Conservation (phyloP, 1,140 invertebrate genomes). For the Hydropsyche tenuis region DNA sequence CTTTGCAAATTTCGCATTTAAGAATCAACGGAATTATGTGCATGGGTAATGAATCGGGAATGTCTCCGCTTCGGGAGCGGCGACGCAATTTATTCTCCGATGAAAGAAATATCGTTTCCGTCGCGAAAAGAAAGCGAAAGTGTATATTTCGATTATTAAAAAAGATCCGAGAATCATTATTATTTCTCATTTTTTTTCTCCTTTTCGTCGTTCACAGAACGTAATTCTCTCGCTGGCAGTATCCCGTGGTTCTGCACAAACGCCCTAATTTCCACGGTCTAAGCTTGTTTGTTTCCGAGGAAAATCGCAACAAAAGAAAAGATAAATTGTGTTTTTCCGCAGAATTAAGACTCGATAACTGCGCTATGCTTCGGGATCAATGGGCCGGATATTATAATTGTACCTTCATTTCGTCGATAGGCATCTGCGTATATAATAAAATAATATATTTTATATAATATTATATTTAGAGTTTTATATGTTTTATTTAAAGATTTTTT, state of each 20-base stretch:
- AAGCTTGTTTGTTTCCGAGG: slow-evolving; percentile 36
- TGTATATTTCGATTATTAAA: slow-evolving; percentile 20
- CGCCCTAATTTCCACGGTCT: slow-evolving; percentile 14
- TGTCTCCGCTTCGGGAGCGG: too few relatives aligned
- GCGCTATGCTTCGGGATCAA: slow-evolving; percentile 36
- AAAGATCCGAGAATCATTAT: slow-evolving; percentile 12
- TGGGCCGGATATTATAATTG: slow-evolving; percentile 40
- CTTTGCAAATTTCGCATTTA: too few relatives aligned
- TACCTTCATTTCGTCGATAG: slow-evolving; percentile 25
- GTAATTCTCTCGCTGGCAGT: slow-evolving; percentile 17
- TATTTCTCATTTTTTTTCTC: slow-evolving; percentile 9
- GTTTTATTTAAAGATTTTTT: not conserved
- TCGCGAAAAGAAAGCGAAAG: not conserved
- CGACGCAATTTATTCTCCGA: too few relatives aligned
- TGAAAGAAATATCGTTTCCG: too few relatives aligned
- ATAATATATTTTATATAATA: not conserved
- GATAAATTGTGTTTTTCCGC: slow-evolving; percentile 39
- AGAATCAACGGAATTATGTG: too few relatives aligned
- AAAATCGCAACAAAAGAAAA: slow-evolving; percentile 37
- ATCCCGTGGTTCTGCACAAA: slow-evolving; percentile 22
- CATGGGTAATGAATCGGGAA: too few relatives aligned
- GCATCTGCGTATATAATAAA: not conserved
- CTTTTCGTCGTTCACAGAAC: not conserved
- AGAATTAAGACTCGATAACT: slow-evolving; percentile 39
- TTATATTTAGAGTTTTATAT: not conserved